Base-by-base conservation (phyloP, 2,113 vertebrate species). In the Lasiurus cinereus region DNA sequence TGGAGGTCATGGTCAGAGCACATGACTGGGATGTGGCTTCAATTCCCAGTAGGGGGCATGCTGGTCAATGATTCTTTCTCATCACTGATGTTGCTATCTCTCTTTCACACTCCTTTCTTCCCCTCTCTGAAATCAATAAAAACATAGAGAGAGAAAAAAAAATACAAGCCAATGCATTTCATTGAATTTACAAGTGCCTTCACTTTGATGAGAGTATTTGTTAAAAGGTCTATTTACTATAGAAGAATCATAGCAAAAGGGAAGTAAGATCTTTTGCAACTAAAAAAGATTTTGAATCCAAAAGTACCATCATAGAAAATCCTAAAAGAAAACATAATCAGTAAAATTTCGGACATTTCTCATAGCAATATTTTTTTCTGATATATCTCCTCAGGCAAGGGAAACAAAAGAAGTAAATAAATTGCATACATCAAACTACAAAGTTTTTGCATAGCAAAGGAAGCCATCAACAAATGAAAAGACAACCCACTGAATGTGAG, bases 181-280 rank as follows among this genome's bases (percentile, higher is more conserved):
- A 82, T 12, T 94, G 69, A 52, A 14, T 54, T 89, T 88, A 29
- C 19, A 77, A 66, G 31, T 90, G 54, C 5, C 39, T 80, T 92
- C 50, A 85, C 29, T 50, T 82, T 5, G 6, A n/a, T 52, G 31
- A 78, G n/a, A 18, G 52, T 56, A 64, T 95, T 93, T 84, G 33
- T 70, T 79, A 84, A 80, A 43, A 94, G 36, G 0, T 56, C 13
- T 91, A 8, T 59, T 43, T 6, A 69, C 54, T 46, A 48, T 16
- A 56, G 31, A 77, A 14, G n/a, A 64, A 82, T 73, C 78, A 80
- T 96, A 14, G 18, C 48, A n/a, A 73, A 83, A 92, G 14, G 64
- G 8, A 86, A 66, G 8, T 31, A 16, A 39, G 31, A 62, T 43
- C 5, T 94, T 74, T 85, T 88, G 13, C 39, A 88, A 83, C 7